Evolutionary conservation across 2,888 invertebrate species (phyloP), one percentile per base, ranked within the genome.

Genomic region (Halictus quadricinctus): DNA sequence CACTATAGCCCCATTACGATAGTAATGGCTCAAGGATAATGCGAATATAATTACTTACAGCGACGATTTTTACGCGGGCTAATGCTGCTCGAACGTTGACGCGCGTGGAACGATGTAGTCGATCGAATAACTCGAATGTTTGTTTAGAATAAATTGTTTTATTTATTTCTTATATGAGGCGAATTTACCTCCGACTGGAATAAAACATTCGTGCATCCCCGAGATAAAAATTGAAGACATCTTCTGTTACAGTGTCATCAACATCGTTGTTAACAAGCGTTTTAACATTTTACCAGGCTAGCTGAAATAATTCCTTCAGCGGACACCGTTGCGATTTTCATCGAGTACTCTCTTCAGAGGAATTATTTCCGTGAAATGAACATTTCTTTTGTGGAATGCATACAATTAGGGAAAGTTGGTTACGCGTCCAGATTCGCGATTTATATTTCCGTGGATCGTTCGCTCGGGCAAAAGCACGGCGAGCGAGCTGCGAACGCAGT

Each of bases 11-110:
- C 66, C 36, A 29, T 54, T 54, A 46, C 43, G 72, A 73, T 25
- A 29, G 76, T 66, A 82, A 83, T 73, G 66, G 36, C 48, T 41
- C 60, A 3, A 10, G 69, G 72, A 36, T 83, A 83, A 83, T 83
- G 76, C n/a, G 58, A n/a, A 50, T 60, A 50, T 83, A 83, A 83
- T 73, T 76, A 73, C 41, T 13, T 13, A 13, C 29, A 48, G 72
- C 54, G 54, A 25, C 48, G 48, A 29, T 46, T 66, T 83, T 77
- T 58, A 83, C 36, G 60, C 48, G 18, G 29, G 54, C 41, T 73
- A n/a, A 48, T 36, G 66, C 15, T 12, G 54, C 66, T 73, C 25
- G 50, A 70, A 69, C 29, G 18, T 6, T 15, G 3, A 64, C 15
- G 50, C 18, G 6, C 50, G 50, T 18, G 18, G 50, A 50, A 50